Evolutionary conservation across 2,797 vertebrate species (phyloP).

Genomic region (Acipenser transmontanus): DNA sequence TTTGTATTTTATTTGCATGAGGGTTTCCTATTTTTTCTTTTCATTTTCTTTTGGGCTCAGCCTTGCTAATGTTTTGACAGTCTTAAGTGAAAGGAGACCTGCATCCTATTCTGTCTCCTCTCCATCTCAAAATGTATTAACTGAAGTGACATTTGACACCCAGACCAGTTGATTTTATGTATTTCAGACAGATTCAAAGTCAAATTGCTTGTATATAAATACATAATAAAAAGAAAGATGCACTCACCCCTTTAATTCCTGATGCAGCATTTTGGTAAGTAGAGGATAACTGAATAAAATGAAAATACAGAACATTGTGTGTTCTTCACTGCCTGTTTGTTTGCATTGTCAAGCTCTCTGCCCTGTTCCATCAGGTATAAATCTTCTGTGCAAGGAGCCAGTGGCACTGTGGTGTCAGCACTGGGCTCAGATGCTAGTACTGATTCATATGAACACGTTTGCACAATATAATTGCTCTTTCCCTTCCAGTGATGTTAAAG

Average conservation of each 20-base stretch:
- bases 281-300: constrained; percentile 12
- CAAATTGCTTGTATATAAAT: constrained; percentile 5
- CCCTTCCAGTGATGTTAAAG: too few relatives aligned
- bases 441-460: too few relatives aligned
- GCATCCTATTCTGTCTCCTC: background rate
- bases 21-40: too few relatives aligned
- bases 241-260: constrained; percentile 12
- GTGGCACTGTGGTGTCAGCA: too few relatives aligned
- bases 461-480: too few relatives aligned
- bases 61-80: too few relatives aligned
- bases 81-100: background rate
- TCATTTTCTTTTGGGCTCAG: too few relatives aligned
- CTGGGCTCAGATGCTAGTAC: too few relatives aligned
- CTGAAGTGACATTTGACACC: constrained; percentile 1
- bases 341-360: background rate
- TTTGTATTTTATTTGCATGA: too few relatives aligned
- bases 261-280: constrained; percentile 10
- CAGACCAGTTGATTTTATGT: background rate
- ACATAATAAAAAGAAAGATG: background rate
- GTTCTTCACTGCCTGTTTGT: background rate
- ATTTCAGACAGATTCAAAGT: constrained; percentile 1
- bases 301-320: constrained; percentile 1
- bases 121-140: constrained; percentile 7
- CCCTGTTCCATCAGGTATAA: too few relatives aligned
- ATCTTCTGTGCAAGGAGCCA: too few relatives aligned